phyloP scores from a whole-genome alignment of 2,113 vertebrate species.

The Clarias magur region DNA sequence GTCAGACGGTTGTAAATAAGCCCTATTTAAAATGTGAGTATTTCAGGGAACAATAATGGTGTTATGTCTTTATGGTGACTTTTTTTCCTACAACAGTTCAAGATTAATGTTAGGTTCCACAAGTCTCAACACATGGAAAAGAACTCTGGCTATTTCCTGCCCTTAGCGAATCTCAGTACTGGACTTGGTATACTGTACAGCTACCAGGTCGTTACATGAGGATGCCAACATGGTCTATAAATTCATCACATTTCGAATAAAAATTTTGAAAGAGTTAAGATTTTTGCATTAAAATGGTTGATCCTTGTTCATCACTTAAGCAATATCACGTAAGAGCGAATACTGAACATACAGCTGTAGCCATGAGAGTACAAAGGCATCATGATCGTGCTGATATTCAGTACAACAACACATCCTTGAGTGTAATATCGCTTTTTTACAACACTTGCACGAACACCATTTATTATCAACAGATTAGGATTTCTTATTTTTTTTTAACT shows the following conservation, averaged over 20 bases:
- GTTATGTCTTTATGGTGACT: conserved; percentile 27
- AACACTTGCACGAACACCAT: no score
- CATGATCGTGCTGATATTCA: no score
- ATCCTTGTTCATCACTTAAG: neutral
- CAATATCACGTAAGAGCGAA: no score
- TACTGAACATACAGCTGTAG: no score
- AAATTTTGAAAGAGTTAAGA: neutral
- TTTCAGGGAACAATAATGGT: conserved; percentile 13
- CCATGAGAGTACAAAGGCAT: no score
- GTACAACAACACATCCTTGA: no score
- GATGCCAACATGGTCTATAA: neutral
- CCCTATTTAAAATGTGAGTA: conserved; percentile 39
- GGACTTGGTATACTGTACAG: neutral
- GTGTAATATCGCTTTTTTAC: no score
- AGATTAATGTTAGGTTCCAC: conserved; percentile 48
- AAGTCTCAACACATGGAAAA: conserved; percentile 41
- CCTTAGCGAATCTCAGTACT: neutral
- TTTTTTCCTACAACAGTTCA: conserved; percentile 21
- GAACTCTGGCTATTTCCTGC: neutral
- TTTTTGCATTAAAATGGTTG: neutral
- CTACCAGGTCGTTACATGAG: neutral
- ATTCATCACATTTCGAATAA: neutral
- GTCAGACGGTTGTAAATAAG: conserved; percentile 37
- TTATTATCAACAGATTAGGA: no score
- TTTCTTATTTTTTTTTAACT: no score